These are phyloP conservation scores for Dufourea novaeangliae DNA, from an alignment of 1,140 invertebrate genomes.

Conservation along the genomic window DNA sequence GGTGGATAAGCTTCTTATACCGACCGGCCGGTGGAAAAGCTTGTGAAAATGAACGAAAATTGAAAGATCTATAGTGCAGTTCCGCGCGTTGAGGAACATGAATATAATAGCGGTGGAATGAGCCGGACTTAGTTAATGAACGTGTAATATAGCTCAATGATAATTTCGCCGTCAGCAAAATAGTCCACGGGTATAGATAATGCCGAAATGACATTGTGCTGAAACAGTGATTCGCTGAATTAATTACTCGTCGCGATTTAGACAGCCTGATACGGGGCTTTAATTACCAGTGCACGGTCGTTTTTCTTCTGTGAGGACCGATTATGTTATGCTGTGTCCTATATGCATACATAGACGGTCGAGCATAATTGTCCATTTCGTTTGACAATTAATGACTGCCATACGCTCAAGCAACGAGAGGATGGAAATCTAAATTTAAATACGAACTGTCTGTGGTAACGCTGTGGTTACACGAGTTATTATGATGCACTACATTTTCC, in stretches of 20 bases:
- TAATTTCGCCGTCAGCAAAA: background rate
- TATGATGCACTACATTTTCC: too few relatives aligned
- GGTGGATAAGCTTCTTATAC: background rate
- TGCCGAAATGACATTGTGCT: background rate
- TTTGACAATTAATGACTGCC: too few relatives aligned
- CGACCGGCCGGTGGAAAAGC: background rate
- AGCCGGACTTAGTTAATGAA: background rate
- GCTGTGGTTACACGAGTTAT: too few relatives aligned
- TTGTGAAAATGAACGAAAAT: background rate
- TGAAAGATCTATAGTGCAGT: background rate
- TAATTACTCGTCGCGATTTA: constrained; percentile 1
- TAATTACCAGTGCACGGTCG: background rate
- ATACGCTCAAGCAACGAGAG: too few relatives aligned
- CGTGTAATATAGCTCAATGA: constrained; percentile 6
- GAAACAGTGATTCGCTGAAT: constrained; percentile 8
- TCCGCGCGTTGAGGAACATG: background rate
- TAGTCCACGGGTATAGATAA: background rate
- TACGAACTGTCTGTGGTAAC: too few relatives aligned
- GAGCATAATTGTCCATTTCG: too few relatives aligned
- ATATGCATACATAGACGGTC: too few relatives aligned
- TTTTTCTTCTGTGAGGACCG: background rate
- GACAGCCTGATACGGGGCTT: background rate
- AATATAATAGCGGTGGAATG: background rate
- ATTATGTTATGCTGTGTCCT: background rate
- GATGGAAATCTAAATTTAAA: too few relatives aligned